Conservation (phyloP, 2,888 invertebrate genomes). For the Cantharis rustica region DNA sequence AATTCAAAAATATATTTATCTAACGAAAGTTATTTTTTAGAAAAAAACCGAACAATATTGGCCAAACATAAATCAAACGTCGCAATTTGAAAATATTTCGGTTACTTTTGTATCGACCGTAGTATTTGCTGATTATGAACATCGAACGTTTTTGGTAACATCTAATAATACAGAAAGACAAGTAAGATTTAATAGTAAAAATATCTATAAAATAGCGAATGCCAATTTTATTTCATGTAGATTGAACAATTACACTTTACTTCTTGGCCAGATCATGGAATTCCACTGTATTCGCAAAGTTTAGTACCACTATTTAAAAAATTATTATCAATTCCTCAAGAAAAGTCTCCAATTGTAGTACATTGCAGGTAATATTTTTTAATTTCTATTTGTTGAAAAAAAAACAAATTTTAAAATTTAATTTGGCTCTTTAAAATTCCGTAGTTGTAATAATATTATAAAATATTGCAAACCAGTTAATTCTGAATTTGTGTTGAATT, state of each 20-base stretch:
- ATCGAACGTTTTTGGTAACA: conserved; percentile 55
- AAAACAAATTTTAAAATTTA: too few species aligned
- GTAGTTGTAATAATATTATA: too few species aligned
- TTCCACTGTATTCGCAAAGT: conserved; percentile 47
- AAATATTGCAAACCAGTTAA: too few species aligned
- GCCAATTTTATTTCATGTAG: conserved; percentile 37
- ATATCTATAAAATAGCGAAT: conserved; percentile 28
- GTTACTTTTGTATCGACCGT: conserved; percentile 47
- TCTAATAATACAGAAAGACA: conserved; percentile 55
- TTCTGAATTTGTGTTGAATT: too few species aligned
- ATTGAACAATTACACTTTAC: conserved; percentile 59
- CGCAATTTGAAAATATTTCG: conserved; percentile 48
- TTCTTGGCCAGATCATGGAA: conserved; percentile 61
- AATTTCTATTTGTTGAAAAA: too few species aligned
- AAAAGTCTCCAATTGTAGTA: conserved; percentile 55
- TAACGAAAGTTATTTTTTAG: conserved; percentile 50
- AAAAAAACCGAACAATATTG: conserved; percentile 60
- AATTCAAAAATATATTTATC: conserved; percentile 31
- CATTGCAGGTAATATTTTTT: conserved; percentile 56
- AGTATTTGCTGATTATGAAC: conserved; percentile 52
- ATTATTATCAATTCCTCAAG: conserved; percentile 49
- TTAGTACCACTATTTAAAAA: conserved; percentile 38
- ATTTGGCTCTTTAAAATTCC: background rate
- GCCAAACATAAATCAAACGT: conserved; percentile 55
- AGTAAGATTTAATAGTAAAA: conserved; percentile 38